Evolutionary conservation across 1,140 invertebrate species (phyloP).

Genomic region (Schlechtendalia chinensis): DNA sequence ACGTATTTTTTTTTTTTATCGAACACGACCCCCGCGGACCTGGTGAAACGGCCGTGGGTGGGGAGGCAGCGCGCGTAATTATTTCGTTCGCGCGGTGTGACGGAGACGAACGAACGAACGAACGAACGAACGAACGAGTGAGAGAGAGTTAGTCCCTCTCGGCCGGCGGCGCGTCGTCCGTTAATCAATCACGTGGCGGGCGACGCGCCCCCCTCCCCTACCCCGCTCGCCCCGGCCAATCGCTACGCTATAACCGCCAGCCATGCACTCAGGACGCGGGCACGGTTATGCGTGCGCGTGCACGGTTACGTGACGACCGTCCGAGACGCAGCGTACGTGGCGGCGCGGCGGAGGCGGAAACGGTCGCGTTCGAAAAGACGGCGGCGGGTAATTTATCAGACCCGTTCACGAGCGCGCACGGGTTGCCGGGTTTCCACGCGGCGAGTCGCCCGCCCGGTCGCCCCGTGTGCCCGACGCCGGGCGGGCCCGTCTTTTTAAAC

Average conservation of each 20-base stretch:
- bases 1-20: no score
- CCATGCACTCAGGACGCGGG: no score
- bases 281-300: neutral
- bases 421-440: no score
- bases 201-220: neutral
- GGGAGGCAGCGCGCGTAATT: no score
- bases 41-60: no score
- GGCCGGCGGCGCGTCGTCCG: no score
- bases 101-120: conserved; percentile 22
- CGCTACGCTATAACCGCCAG: no score
- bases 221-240: no score
- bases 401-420: neutral
- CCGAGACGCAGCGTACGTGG: neutral
- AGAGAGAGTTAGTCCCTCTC: conserved; percentile 40
- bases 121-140: no score
- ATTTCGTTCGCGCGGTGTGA: neutral
- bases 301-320: neutral
- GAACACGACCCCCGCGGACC: no score
- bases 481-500: neutral
- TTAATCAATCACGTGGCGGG: conserved; percentile 40
- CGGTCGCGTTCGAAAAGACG: conserved; percentile 15
- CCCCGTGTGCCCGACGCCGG: no score
- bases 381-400: conserved; percentile 26
- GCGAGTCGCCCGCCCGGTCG: neutral
- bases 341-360: neutral